phyloP scores from a whole-genome alignment of 2,113 vertebrate species.

The Toxotes jaculatrix region DNA sequence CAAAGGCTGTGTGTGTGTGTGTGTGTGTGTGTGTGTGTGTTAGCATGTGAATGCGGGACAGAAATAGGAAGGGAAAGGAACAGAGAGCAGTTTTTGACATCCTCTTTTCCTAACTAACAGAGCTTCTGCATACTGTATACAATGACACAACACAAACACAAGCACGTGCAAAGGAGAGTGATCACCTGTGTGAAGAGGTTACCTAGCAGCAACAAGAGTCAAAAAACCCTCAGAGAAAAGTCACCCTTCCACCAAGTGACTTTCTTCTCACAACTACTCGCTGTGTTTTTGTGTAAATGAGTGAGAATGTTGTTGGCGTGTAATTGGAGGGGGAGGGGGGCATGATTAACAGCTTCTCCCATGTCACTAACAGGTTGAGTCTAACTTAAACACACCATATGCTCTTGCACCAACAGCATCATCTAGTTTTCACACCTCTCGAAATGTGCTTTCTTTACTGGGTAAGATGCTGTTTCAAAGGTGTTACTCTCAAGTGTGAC shows the following conservation, averaged over 20 bases:
- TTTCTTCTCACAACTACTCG: neutral
- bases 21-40: slow-evolving; percentile 18
- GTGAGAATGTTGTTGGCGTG: neutral
- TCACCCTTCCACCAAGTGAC: neutral
- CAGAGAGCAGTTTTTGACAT: neutral
- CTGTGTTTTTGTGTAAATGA: neutral
- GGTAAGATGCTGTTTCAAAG: slow-evolving; percentile 35
- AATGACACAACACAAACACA: neutral
- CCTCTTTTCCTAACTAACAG: neutral
- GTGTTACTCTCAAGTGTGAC: slow-evolving; percentile 49
- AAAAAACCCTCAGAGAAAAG: neutral
- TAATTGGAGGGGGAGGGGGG: neutral
- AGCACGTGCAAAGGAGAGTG: neutral
- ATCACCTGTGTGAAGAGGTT: neutral
- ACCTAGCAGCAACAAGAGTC: neutral
- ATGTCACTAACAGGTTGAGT: slow-evolving; percentile 47
- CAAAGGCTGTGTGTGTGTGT: slow-evolving; percentile 25
- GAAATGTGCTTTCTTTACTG: slow-evolving; percentile 38
- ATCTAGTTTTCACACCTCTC: slow-evolving; percentile 58
- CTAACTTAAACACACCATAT: slow-evolving; percentile 48
- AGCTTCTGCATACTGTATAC: no score
- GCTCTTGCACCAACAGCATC: slow-evolving; percentile 43
- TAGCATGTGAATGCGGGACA: neutral
- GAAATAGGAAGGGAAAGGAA: neutral
- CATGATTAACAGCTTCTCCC: slow-evolving; percentile 31